A percentile compares a stretch with the other conserved stretches of the same genome.
phyloP scores from a whole-genome alignment of 2,888 invertebrate genomes.

The Gortyna flavago region DNA sequence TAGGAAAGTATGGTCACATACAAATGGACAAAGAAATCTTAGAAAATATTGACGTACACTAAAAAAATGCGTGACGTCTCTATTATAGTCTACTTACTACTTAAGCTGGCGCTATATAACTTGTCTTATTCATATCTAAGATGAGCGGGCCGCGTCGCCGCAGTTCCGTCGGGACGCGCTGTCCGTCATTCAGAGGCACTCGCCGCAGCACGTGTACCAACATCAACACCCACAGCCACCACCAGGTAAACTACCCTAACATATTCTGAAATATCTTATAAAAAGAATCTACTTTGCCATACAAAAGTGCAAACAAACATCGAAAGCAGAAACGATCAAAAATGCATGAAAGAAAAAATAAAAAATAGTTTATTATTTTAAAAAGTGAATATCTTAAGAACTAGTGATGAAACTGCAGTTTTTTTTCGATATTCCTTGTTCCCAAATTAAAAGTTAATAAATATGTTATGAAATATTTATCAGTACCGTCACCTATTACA shows the following conservation, averaged over 20 bases:
- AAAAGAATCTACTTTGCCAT: background rate
- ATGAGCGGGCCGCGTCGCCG: constrained; percentile 75
- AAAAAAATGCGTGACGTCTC: constrained; percentile 2
- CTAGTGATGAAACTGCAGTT: too few relatives aligned
- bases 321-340: background rate
- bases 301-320: background rate
- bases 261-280: background rate
- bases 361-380: too few relatives aligned
- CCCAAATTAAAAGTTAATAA: background rate
- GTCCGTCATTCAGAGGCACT: constrained; percentile 67
- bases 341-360: too few relatives aligned
- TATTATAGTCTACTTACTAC: background rate
- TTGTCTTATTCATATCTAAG: constrained; percentile 62
- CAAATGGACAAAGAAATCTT: too few relatives aligned
- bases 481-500: background rate
- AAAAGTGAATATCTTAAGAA: too few relatives aligned
- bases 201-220: constrained; percentile 54
- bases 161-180: constrained; percentile 81
- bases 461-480: background rate
- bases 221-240: constrained; percentile 82
- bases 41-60: background rate
- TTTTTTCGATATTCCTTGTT: background rate
- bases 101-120: constrained; percentile 22
- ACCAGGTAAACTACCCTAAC: constrained; percentile 78
- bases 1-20: background rate